phyloP scores from a whole-genome alignment of 2,888 invertebrate species.

The Drosophila merina region DNA sequence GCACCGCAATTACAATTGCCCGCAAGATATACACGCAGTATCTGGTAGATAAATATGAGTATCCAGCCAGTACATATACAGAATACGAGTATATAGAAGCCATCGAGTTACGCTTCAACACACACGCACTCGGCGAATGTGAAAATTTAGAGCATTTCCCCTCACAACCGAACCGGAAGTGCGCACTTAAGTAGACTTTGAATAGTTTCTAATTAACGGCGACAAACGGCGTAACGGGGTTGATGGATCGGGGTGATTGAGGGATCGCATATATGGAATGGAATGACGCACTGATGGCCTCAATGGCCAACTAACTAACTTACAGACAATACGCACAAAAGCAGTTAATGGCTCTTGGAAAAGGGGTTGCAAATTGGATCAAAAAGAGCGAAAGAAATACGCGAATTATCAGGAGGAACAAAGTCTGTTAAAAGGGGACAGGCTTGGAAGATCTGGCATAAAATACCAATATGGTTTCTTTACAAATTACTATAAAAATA shows the following conservation, averaged over 20 bases:
- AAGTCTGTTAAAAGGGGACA: constrained; percentile 3
- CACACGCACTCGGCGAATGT: constrained; percentile 48
- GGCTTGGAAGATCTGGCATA: too few species aligned
- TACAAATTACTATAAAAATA: too few species aligned
- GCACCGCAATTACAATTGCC: constrained; percentile 71
- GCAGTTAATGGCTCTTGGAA: constrained; percentile 14
- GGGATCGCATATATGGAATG: constrained; percentile 32
- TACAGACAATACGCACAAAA: constrained; percentile 29
- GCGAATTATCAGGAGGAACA: neutral
- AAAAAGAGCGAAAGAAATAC: neutral
- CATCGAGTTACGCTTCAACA: constrained; percentile 67
- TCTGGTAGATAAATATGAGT: constrained; percentile 12
- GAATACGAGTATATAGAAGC: neutral
- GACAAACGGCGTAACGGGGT: constrained; percentile 71
- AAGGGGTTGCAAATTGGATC: constrained; percentile 21
- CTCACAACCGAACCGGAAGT: constrained; percentile 55
- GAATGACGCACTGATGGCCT: constrained; percentile 37
- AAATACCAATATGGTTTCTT: too few species aligned
- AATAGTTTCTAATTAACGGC: constrained; percentile 75
- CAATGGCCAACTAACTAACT: constrained; percentile 34
- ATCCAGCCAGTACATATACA: neutral
- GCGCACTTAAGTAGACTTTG: constrained; percentile 77
- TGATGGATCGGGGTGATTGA: constrained; percentile 23
- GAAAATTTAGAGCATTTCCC: constrained; percentile 24
- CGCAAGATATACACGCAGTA: constrained; percentile 55